A percentile compares a stretch with the other conserved stretches of the same genome.
phyloP scores from a whole-genome alignment of 2,888 invertebrate species.

The Calameuta pallipes region DNA sequence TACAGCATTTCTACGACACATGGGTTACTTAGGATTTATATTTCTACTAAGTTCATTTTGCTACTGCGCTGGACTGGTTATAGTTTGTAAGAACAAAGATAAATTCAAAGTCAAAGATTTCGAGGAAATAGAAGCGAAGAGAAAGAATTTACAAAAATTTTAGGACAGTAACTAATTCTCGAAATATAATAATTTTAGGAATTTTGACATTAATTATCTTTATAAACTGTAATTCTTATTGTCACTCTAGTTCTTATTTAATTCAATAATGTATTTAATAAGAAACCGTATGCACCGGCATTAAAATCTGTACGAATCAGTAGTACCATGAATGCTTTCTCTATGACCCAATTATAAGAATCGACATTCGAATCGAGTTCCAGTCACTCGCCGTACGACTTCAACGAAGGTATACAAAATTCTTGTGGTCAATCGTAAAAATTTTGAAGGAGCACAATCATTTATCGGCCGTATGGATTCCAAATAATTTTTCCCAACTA shows the following conservation, averaged over 20 bases:
- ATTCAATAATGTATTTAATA: neutral
- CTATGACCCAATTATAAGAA: neutral
- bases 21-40: constrained; percentile 72
- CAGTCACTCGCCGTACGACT: neutral
- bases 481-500: constrained; percentile 17
- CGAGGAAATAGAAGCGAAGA: constrained; percentile 25
- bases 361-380: neutral
- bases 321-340: neutral
- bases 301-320: neutral
- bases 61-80: constrained; percentile 71
- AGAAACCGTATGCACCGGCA: neutral
- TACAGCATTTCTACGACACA: constrained; percentile 70
- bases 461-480: neutral
- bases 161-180: neutral
- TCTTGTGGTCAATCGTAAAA: neutral
- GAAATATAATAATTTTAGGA: neutral
- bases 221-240: neutral
- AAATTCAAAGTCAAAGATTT: constrained; percentile 62
- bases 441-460: neutral
- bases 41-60: constrained; percentile 70
- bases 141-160: neutral
- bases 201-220: neutral
- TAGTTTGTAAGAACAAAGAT: constrained; percentile 68
- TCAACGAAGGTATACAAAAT: neutral
- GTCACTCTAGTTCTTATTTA: neutral